Percentiles rank a stretch among this genome's conserved stretches.
These are phyloP conservation scores for Melipona quadrifasciata DNA, from an alignment of 1,140 invertebrate genomes.

Conservation along the genomic window DNA sequence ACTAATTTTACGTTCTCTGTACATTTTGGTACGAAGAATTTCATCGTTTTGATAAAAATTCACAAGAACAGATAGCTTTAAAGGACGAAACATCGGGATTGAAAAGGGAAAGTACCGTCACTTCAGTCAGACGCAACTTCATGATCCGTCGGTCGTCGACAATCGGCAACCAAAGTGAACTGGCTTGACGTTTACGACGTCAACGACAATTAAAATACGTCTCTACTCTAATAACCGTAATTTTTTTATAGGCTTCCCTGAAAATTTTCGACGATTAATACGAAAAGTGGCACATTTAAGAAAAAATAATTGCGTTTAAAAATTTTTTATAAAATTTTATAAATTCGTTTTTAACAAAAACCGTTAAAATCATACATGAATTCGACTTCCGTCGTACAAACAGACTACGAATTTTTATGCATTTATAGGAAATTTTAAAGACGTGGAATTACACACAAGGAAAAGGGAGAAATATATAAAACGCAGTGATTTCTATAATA, in stretches of 20 bases:
- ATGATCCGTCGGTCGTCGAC: conserved; percentile 38
- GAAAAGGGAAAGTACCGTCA: not conserved
- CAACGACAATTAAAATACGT: not conserved
- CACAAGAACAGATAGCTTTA: not conserved
- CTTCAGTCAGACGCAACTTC: not conserved
- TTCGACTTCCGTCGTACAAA: no score
- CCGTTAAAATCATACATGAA: not conserved
- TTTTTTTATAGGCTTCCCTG: not conserved
- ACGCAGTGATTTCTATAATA: no score
- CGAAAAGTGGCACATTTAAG: not conserved
- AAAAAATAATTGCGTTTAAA: no score
- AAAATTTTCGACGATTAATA: not conserved
- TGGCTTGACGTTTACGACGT: not conserved
- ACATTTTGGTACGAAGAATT: not conserved
- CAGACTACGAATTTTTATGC: no score
- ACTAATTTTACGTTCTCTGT: not conserved
- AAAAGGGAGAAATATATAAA: no score
- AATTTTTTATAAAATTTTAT: not conserved
- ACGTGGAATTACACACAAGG: no score
- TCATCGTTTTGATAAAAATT: not conserved
- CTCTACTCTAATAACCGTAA: not conserved
- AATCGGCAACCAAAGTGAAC: not conserved
- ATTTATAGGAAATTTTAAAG: no score
- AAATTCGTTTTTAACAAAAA: not conserved
- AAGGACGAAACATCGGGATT: not conserved